These are phyloP conservation scores for Brachyalestes nurse DNA, from an alignment of 2,797 vertebrate species.

Conservation along the genomic window DNA sequence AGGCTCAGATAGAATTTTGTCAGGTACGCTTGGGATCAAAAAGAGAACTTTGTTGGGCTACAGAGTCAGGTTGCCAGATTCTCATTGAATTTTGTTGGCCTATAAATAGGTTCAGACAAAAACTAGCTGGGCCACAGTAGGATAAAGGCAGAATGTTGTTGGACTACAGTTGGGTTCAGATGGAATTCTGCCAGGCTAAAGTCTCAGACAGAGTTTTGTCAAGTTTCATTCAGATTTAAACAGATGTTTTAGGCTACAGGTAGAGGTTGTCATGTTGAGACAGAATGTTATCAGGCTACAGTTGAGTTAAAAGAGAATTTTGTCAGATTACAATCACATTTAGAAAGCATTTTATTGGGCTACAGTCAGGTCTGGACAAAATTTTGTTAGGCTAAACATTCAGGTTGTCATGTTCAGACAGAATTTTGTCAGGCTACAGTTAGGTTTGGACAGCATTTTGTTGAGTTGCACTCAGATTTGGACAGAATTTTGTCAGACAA, in stretches of 20 bases:
- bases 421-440: too few relatives aligned
- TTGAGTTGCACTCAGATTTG: too few relatives aligned
- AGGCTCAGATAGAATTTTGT: too few relatives aligned
- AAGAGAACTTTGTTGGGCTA: too few relatives aligned
- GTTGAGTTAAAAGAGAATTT: background rate
- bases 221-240: background rate
- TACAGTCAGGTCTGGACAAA: background rate
- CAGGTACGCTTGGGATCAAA: too few relatives aligned
- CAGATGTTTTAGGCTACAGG: background rate
- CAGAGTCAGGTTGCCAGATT: too few relatives aligned
- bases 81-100: too few relatives aligned
- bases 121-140: too few relatives aligned
- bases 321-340: background rate
- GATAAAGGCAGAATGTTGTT: background rate
- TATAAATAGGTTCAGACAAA: too few relatives aligned
- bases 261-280: background rate
- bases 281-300: background rate
- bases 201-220: background rate
- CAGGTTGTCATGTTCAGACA: too few relatives aligned
- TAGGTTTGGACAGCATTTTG: too few relatives aligned
- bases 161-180: background rate
- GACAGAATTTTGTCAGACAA: too few relatives aligned
- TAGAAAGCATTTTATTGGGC: background rate
- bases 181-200: background rate
- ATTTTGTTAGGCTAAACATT: background rate